Conservation (phyloP, 2,113 vertebrate species). For the Gambusia holbrooki region DNA sequence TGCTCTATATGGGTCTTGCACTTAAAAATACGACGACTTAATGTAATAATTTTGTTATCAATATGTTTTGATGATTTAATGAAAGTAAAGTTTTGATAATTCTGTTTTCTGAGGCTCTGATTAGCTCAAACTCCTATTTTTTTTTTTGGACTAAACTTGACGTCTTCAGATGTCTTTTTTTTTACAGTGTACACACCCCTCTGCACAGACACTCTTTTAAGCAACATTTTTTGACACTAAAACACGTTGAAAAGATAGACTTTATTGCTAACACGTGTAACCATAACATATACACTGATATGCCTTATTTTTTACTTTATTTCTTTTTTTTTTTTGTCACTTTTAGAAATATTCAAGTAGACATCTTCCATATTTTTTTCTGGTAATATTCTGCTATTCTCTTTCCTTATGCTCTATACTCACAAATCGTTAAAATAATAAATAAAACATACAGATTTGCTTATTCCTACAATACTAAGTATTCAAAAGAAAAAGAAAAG, state of each 20-base stretch:
- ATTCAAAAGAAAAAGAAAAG: slow-evolving; percentile 83
- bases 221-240: slow-evolving; percentile 74
- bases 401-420: slow-evolving; percentile 85
- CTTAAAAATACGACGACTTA: neutral
- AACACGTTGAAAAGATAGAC: slow-evolving; percentile 85
- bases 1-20: neutral
- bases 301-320: slow-evolving; percentile 77
- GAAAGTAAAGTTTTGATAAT: neutral
- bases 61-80: neutral
- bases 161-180: slow-evolving; percentile 26
- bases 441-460: slow-evolving; percentile 92
- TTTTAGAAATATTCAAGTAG: slow-evolving; percentile 93
- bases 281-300: slow-evolving; percentile 89
- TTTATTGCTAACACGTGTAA: slow-evolving; percentile 91
- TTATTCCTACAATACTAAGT: slow-evolving; percentile 89
- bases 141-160: neutral
- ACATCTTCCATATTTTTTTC: slow-evolving; percentile 88
- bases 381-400: slow-evolving; percentile 89
- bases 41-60: neutral
- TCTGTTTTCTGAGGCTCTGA: neutral
- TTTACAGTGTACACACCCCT: slow-evolving; percentile 62
- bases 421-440: slow-evolving; percentile 94
- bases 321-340: slow-evolving; percentile 67
- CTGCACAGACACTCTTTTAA: slow-evolving; percentile 61
- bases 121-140: neutral